A percentile compares a stretch with the other conserved stretches of the same genome.
These are phyloP conservation scores for Astropecten irregularis DNA, from an alignment of 53 echinoderm and acorn worm species.

Conservation along the genomic window DNA sequence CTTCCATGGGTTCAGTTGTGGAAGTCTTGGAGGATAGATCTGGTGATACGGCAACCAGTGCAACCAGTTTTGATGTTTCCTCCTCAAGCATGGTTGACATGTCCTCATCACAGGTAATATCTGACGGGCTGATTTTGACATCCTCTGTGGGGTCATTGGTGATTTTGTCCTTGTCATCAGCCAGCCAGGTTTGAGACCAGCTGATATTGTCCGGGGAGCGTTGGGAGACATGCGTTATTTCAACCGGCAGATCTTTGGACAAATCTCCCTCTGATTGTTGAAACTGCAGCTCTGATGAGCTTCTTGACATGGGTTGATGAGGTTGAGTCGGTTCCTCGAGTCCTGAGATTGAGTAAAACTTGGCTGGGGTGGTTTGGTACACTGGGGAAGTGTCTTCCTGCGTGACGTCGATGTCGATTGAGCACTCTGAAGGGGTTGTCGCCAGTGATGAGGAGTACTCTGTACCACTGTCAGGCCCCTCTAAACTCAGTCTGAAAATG, in stretches of 20 bases:
- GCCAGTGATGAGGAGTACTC: slow-evolving; percentile 23
- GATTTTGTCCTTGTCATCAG: neutral
- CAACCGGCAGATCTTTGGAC: neutral
- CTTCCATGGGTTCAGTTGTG: neutral
- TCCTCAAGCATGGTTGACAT: neutral
- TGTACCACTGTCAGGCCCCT: slow-evolving; percentile 27
- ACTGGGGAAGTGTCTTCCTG: slow-evolving; percentile 17
- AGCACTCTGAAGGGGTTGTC: slow-evolving; percentile 41
- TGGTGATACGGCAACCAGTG: too few species aligned
- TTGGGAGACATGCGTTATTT: neutral
- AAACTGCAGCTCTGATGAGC: neutral
- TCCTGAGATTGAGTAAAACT: slow-evolving; percentile 28
- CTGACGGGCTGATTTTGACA: neutral
- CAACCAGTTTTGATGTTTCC: neutral
- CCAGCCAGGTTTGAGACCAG: too few species aligned
- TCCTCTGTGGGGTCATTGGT: neutral
- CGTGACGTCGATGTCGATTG: slow-evolving; percentile 17
- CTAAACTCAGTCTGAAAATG: slow-evolving; percentile 32
- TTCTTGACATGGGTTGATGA: neutral
- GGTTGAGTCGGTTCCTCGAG: neutral
- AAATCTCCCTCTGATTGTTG: neutral
- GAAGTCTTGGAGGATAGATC: neutral
- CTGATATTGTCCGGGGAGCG: neutral
- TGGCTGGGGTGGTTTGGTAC: neutral
- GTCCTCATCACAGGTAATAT: neutral